phyloP scores from a whole-genome alignment of 2,888 invertebrate species.

The Philhelius pedissequus region DNA sequence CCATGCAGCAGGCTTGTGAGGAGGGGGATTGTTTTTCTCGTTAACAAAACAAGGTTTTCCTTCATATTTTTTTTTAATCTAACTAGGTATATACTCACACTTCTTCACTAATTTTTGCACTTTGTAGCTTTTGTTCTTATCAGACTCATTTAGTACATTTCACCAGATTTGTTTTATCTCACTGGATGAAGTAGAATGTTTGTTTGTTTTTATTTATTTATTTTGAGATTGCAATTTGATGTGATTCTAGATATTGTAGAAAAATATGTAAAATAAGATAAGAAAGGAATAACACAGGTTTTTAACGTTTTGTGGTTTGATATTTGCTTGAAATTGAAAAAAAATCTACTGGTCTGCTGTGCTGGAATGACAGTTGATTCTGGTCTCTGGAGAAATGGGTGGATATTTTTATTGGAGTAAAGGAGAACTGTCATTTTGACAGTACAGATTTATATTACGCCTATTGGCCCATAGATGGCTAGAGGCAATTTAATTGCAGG shows the following conservation, averaged over 20 bases:
- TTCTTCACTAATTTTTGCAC: conserved; percentile 40
- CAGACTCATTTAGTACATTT: conserved; percentile 47
- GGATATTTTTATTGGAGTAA: neutral
- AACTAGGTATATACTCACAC: conserved; percentile 22
- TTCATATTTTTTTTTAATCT: neutral
- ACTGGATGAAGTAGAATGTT: conserved; percentile 24
- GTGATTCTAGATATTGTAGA: neutral
- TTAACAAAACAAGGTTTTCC: conserved; percentile 2
- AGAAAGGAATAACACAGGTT: conserved; percentile 30
- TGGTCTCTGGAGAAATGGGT: conserved; percentile 49
- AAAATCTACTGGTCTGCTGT: conserved; percentile 25
- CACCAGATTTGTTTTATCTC: conserved; percentile 15
- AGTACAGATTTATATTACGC: neutral
- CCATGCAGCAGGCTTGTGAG: neutral
- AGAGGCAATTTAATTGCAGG: too few species aligned
- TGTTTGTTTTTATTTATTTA: neutral
- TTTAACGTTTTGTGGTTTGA: conserved; percentile 8
- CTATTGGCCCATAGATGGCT: conserved; percentile 21
- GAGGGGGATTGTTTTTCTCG: conserved; percentile 45
- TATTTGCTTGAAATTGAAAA: neutral
- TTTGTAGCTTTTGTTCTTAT: conserved; percentile 49
- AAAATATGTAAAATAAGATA: conserved; percentile 18
- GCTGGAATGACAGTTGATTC: conserved; percentile 40
- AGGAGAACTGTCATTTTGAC: conserved; percentile 33
- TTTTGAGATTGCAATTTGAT: neutral